Conservation (phyloP, 1,140 invertebrate species). For the Drosophila pectinifera region DNA sequence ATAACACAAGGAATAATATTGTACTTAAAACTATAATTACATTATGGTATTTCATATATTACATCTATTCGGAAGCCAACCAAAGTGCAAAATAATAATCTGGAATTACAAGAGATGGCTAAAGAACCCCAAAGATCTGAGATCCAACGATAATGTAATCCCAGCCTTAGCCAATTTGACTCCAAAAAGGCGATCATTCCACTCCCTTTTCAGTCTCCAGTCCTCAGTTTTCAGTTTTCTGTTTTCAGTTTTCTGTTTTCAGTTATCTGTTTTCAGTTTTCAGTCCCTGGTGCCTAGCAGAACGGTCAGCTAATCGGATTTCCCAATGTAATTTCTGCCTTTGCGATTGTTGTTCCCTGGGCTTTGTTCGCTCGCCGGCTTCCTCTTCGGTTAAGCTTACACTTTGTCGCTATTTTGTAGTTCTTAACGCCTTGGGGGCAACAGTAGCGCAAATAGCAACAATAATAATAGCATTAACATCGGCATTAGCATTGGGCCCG, state of each 20-base stretch:
- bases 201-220: neutral
- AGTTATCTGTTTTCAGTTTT: too few species aligned
- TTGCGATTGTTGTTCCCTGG: conserved; percentile 29
- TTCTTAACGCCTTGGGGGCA: conserved; percentile 58
- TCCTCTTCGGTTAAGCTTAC: conserved; percentile 51
- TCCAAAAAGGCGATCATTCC: conserved; percentile 23
- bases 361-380: conserved; percentile 19
- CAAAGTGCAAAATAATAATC: neutral
- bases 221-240: neutral
- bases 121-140: neutral
- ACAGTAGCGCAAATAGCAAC: conserved; percentile 49
- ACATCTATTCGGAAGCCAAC: too few species aligned
- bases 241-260: too few species aligned
- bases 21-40: too few species aligned
- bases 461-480: conserved; percentile 56
- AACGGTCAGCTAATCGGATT: conserved; percentile 69
- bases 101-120: neutral
- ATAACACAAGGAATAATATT: too few species aligned
- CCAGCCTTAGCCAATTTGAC: conserved; percentile 50
- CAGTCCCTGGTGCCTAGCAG: conserved; percentile 53
- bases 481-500: conserved; percentile 45
- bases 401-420: conserved; percentile 69
- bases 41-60: neutral
- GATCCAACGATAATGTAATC: conserved; percentile 41
- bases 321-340: conserved; percentile 45